Evolutionary conservation across 2,113 vertebrate genomes (phyloP).

Genomic region (Salvelinus alpinus): DNA sequence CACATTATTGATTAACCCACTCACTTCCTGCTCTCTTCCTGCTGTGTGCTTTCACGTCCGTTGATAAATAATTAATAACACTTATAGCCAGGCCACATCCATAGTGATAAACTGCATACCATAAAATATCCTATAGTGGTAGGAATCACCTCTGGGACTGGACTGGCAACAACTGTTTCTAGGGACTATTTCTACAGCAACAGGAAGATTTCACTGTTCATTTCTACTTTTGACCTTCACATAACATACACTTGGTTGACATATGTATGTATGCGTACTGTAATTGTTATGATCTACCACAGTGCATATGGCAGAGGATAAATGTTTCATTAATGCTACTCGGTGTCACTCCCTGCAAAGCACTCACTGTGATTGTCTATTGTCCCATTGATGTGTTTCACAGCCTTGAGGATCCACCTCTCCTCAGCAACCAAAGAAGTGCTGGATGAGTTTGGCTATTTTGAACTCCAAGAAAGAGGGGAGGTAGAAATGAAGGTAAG

Average conservation of each 20-base stretch:
- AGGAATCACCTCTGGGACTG: conserved; percentile 1
- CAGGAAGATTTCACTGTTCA: not conserved
- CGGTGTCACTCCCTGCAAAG: conserved; percentile 18
- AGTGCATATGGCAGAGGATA: too few relatives aligned
- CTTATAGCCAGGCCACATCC: conserved; percentile 41
- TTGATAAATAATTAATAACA: conserved; percentile 71
- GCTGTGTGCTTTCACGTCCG: not conserved
- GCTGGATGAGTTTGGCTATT: conserved; percentile 94
- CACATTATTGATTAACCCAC: conserved; percentile 63
- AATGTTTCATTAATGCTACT: not conserved
- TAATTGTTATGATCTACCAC: too few relatives aligned
- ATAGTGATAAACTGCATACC: conserved; percentile 47
- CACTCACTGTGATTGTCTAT: conserved; percentile 35
- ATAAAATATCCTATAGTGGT: conserved; percentile 23
- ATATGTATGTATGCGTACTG: too few relatives aligned
- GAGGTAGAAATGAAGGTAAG: conserved; percentile 97
- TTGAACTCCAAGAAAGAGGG: conserved; percentile 90
- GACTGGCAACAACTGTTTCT: not conserved
- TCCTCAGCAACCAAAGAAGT: conserved; percentile 95
- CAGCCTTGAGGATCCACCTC: conserved; percentile 93
- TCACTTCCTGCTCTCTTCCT: conserved; percentile 50
- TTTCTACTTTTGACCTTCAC: not conserved
- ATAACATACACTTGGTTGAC: not conserved
- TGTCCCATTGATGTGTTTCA: conserved; percentile 8
- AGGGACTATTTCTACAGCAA: not conserved